Base-by-base conservation (phyloP, 2,113 vertebrate genomes). In the Genyomyrus donnyi region DNA sequence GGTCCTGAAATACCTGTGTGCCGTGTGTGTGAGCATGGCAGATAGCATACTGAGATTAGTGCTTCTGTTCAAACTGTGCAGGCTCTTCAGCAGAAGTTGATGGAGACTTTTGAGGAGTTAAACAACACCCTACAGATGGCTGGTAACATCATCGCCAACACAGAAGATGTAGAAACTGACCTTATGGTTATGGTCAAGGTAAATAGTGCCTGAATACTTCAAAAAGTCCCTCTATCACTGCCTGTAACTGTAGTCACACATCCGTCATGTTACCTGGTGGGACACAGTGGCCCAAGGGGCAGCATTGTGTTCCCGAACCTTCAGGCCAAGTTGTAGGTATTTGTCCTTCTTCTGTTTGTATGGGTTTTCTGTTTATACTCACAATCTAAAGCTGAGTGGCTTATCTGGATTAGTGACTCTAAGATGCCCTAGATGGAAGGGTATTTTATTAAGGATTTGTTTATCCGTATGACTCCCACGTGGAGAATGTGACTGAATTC, bases 401-500 rank as follows among this genome's bases (percentile, higher is more conserved):
- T 48, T 17, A 85, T 45, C 42, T n/a, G 45, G 83, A 9, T 85
- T 85, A 48, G 83, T 46, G 45, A 10, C 19, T 48, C 83, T 24
- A n/a, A 46, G 21, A 10, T 48, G 5, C 7, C 21, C 19, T 84
- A 35, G 13, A 27, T 31, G 62, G 62, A 27, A 31, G 62, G 10
- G 15, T 21, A 19, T 80, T 80, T 80, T 42, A 80, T 80, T 80
- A 42, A 80, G 74, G 74, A 31, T 42, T 42, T 80, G 11, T 53
- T 87, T 56, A 19, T 53, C 49, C n/a, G 15, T 56, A 3, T 87
- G 85, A 46, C 15, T 5, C 35, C 46, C 46, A 86, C 7, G 2
- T 53, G 49, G 92, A 99, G 98, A 98, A 97, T 3, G 94, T 95
- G 56, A 97, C 95, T 0, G 93, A 96, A n/a, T 96, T 97, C 94